Evolutionary conservation across 1,140 invertebrate species (phyloP), one percentile per base, ranked within the genome.

Genomic region (Phortica variegata): DNA sequence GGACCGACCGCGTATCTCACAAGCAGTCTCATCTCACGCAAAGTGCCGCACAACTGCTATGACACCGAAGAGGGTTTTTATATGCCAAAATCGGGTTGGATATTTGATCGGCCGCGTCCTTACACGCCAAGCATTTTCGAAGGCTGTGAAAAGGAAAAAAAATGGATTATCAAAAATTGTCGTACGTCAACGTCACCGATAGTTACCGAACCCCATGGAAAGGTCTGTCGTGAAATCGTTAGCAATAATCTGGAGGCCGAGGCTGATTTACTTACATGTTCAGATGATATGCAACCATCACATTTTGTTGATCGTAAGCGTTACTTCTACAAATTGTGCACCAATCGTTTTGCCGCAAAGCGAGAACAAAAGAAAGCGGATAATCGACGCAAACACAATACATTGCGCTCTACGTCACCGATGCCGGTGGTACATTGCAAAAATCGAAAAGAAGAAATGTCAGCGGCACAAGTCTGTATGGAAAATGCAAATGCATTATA

Each of bases 41-140:
- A 4, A 0, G 17, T 71, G 7, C 50, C 54, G 7, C 2, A n/a
- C 1, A n/a, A 54, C 2, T 56, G 50, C 33, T 71, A 32, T 16
- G 66, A 71, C 17, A 50, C 39, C 1, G 66, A 71, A 43, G 66
- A 72, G 36, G 66, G 68, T 6, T 34, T 71, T 17, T 71, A 43
- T 18, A 56, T 61, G 23, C 16, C 41, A 1, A 21, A 49, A 2
- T 55, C 52, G 3, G 49, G 55, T 12, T 71, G 55, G 47, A 17
- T 68, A 1, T 29, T 43, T 6, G 54, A 71, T 2, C 53, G 68
- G 0, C 47, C 43, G 0, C 21, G 32, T 12, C 66, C 66, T 1
- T 55, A 68, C 4, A 23, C 37, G 2, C 47, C 39, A 3, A 31
- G 20, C 3, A 18, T 47, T 12, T 72, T 55, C 4, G 38, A 68